Evolutionary conservation across 30 jellyfish, hydroid and myxozoan genomes (phyloP), one percentile per base, ranked within the genome.

Genomic region (Cassiopea andromeda): DNA sequence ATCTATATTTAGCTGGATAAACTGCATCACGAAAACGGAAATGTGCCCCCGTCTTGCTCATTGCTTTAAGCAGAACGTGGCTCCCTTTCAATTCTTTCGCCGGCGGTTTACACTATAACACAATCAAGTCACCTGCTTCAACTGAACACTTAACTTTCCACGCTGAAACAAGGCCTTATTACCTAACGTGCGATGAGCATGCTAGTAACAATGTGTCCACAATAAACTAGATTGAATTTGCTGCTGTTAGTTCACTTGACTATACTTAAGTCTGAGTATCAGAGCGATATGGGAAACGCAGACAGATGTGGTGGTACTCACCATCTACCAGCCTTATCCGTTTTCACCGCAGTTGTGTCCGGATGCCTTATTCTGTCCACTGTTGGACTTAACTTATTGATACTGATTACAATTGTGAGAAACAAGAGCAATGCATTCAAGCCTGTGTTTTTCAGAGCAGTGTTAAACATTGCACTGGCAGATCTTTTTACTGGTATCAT

Each of bases 401-500:
- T 91, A 14, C 72, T 91, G 47, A 18, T 91, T 68, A 77, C 97
- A 8, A 84, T 91, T n/a, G 48, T 44, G 64, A 38, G 82, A 73
- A 76, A 75, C 87, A 73, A 78, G 80, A 87, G 90, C 74, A 94
- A 89, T 46, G 69, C 85, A 1, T 94, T 84, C 87, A 89, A 89
- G 57, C 91, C 90, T 7, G 81, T 91, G 84, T 91, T 91, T 45
- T 91, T 82, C 87, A 79, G 89, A 77, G 87, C 94, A 38, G 67
- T 94, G 5, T 77, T 94, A 78, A 94, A 94, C 89, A 94, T 94
- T 48, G 80, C 98, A 2, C 73, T 94, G 71, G 91, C 96, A 14
- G 98, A 94, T 82, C 75, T 94, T 48, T 90, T 94, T 46, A 94
- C 97, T 7, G 98, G 98, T 15, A 49, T 90, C 82, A 81, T 94